Evolutionary conservation across 2,797 vertebrate genomes (phyloP).

Genomic region (Tenualosa thibaudeaui): DNA sequence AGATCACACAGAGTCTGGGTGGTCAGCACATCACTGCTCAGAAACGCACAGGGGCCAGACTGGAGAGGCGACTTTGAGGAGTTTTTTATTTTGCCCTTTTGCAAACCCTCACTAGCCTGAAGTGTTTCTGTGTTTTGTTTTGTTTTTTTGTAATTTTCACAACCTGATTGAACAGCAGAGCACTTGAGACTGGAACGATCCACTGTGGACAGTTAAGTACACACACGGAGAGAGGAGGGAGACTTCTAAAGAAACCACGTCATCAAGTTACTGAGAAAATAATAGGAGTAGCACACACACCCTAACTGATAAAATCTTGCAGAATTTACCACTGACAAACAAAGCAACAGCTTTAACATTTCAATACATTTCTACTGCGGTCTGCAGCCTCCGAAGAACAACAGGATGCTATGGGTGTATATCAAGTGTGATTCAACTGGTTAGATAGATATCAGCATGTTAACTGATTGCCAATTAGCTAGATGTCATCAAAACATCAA

Average conservation of each 20-base stretch:
- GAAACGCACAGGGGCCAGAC: neutral
- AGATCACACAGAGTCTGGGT: slow-evolving; percentile 52
- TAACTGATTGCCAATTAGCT: no score
- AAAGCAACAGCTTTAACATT: neutral
- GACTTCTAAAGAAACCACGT: neutral
- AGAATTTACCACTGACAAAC: neutral
- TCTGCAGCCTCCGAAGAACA: neutral
- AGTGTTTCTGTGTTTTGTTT: neutral
- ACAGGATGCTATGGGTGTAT: neutral
- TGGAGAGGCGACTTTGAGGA: neutral
- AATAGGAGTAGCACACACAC: neutral
- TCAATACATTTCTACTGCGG: neutral
- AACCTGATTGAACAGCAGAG: neutral
- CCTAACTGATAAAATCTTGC: neutral
- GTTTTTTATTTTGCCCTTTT: neutral
- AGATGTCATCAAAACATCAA: no score
- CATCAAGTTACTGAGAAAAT: neutral
- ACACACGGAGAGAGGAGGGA: neutral
- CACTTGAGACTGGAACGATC: neutral
- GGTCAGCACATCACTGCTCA: slow-evolving; percentile 57
- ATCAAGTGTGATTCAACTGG: neutral
- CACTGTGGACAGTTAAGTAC: neutral
- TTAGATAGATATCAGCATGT: no score
- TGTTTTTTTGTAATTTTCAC: neutral
- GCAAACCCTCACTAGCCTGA: neutral